A percentile compares a stretch with the other conserved stretches of the same genome.
phyloP scores from a whole-genome alignment of 2,797 vertebrate species.

The Xyrichtys novacula region DNA sequence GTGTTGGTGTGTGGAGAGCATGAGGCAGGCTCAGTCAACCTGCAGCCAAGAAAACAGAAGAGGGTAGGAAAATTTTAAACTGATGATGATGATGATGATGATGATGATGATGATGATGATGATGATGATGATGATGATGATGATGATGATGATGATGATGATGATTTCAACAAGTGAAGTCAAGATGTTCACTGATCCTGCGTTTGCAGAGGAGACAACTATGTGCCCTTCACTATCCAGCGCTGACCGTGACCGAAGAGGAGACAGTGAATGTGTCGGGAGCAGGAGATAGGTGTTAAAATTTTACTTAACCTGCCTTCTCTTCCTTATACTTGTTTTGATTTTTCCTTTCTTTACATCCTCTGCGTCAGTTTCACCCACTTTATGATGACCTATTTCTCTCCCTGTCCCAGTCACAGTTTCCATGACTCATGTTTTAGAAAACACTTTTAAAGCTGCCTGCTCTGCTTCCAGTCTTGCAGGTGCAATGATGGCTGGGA shows the following conservation, averaged over 20 bases:
- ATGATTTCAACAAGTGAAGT: neutral
- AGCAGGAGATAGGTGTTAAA: constrained; percentile 90
- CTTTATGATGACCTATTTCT: constrained; percentile 16
- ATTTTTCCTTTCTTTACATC: constrained; percentile 3
- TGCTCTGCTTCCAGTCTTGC: constrained; percentile 82
- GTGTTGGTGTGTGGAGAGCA: constrained; percentile 88
- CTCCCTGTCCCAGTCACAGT: neutral
- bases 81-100: neutral
- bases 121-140: neutral
- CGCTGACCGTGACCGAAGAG: constrained; percentile 77
- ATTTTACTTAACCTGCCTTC: constrained; percentile 6
- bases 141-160: neutral
- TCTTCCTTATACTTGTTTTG: neutral
- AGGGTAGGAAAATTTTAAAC: constrained; percentile 52
- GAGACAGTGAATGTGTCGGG: constrained; percentile 91
- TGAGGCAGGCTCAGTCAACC: constrained; percentile 77
- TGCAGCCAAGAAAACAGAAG: constrained; percentile 74
- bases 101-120: neutral
- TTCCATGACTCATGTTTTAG: neutral
- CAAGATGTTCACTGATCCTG: constrained; percentile 28
- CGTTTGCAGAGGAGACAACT: constrained; percentile 78
- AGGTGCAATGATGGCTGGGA: constrained; percentile 87
- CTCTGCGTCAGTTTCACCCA: constrained; percentile 6
- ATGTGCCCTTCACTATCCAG: constrained; percentile 89
- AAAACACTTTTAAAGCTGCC: neutral